Conservation (phyloP, 2,113 vertebrate species). For the Lutjanus erythropterus region DNA sequence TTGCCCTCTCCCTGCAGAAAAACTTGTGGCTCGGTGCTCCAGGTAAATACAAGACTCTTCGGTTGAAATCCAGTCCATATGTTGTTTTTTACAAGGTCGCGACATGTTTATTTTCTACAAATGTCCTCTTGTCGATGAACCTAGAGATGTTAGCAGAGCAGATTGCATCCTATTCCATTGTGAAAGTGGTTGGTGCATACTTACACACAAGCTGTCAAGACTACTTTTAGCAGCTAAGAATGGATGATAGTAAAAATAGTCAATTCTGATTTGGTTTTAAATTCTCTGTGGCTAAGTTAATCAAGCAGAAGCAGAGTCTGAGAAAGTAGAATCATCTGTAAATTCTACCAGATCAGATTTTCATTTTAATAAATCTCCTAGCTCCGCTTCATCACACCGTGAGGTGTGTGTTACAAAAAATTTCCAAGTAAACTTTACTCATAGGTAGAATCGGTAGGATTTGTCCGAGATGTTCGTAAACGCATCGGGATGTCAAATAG, state of each 20-base stretch:
- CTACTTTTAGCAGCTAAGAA: too few species aligned
- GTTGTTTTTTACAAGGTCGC: neutral
- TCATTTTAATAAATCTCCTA: neutral
- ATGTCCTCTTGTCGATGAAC: neutral
- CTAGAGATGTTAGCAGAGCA: neutral
- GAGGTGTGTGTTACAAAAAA: neutral
- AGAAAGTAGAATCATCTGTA: neutral
- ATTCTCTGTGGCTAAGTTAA: neutral
- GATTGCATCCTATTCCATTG: neutral
- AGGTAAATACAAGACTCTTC: constrained; percentile 71
- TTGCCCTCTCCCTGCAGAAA: constrained; percentile 84
- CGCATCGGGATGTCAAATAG: too few species aligned
- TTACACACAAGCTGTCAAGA: neutral
- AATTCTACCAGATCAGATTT: neutral
- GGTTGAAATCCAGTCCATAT: neutral
- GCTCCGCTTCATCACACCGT: neutral
- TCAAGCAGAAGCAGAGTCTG: neutral
- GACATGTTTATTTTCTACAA: neutral
- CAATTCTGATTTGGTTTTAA: neutral
- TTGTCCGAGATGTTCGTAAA: too few species aligned
- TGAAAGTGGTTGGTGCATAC: too few species aligned
- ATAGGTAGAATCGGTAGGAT: too few species aligned
- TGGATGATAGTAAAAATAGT: too few species aligned
- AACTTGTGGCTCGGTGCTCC: constrained; percentile 80
- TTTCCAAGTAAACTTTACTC: neutral